Conservation (phyloP, 2,113 vertebrate species). For the Recurvirostra avosetta region DNA sequence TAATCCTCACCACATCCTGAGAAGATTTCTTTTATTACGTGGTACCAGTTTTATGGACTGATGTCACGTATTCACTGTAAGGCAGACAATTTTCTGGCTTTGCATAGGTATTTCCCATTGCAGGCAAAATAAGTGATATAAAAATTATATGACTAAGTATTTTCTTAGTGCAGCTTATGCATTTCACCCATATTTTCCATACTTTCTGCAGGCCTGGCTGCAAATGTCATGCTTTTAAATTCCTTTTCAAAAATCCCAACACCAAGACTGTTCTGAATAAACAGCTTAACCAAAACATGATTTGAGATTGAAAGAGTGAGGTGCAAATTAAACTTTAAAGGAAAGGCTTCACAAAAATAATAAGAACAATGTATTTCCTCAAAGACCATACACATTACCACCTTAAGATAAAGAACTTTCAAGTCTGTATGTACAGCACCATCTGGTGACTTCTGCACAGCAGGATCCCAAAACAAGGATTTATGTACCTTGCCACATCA, state of each 20-base stretch:
- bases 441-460: conserved; percentile 41
- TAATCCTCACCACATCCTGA: neutral
- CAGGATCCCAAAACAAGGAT: conserved; percentile 2
- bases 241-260: neutral
- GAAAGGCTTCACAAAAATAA: neutral
- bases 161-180: neutral
- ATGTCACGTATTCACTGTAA: neutral
- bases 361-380: neutral
- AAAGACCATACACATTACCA: neutral
- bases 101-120: neutral
- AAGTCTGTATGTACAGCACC: conserved; percentile 21
- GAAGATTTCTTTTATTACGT: neutral
- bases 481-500: neutral
- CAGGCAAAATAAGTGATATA: neutral
- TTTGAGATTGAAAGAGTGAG: neutral
- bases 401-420: neutral
- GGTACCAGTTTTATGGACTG: neutral
- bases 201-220: neutral
- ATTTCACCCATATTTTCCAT: neutral
- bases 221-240: neutral
- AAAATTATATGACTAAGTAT: neutral
- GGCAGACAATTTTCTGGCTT: neutral
- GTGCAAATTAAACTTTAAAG: neutral
- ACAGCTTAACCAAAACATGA: neutral
- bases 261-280: neutral